Base-by-base conservation (phyloP, 2,113 vertebrate genomes). In the Eolophus roseicapilla region DNA sequence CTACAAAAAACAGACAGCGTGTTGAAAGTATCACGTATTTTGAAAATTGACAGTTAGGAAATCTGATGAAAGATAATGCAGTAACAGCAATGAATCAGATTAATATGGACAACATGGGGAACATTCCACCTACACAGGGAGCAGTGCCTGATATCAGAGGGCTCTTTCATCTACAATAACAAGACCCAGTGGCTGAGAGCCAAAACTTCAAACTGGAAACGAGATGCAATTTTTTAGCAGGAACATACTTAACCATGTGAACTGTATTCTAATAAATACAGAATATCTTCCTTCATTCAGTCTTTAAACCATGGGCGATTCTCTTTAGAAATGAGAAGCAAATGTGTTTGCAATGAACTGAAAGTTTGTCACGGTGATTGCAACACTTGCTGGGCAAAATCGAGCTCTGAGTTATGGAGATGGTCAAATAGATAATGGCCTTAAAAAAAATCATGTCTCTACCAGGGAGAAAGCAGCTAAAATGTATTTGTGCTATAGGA, bases 151-250 rank as follows among this genome's bases (percentile, higher is more conserved):
- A 27, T 97, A 93, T 81, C 91, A 93, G 76, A 94, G 28, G 55
- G 10, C 37, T 91, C 91, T 95, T 97, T 95, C 88, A 94, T 95
- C 95, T 94, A 0, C 67, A 59, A 43, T 83, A 96, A 88, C 80
- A 90, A 91, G 86, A 92, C 29, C 46, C 39, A 59, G 55, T 92
- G 82, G 86, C 86, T 77, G 39, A 86, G 4, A 88, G 85, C 68
- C 85, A 97, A 90, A 88, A 33, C 76, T 86, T 88, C 82, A 77
- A 85, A 59, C 43, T 95, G 41, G 25, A 81, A 94, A 95, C 60
- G 17, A 95, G 86, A 91, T 84, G 55, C 24, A 81, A 46, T 62
- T 50, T 92, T 88, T 92, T 47, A 91, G 41, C 47, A 65, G 57
- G 24, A 89, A 7, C 29, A n/a, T 55, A 68, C 17, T 71, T 86